Percentiles rank a stretch among this genome's conserved stretches.
These are phyloP conservation scores for Cantharis nigra DNA, from an alignment of 2,888 invertebrate species.

Conservation along the genomic window DNA sequence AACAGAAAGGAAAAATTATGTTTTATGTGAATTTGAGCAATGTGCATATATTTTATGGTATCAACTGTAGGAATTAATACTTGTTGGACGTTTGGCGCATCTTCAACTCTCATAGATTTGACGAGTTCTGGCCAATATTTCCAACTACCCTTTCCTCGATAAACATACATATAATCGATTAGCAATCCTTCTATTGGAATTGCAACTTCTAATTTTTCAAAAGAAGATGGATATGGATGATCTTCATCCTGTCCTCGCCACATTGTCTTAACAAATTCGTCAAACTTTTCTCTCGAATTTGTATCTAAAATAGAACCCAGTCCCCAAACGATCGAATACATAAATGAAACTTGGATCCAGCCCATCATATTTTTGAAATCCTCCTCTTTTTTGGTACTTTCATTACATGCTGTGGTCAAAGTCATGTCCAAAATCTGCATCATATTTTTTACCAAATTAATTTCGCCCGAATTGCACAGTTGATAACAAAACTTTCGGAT, in stretches of 20 bases:
- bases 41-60: slow-evolving; percentile 76
- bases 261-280: slow-evolving; percentile 65
- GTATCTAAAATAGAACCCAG: slow-evolving; percentile 79
- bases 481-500: slow-evolving; percentile 71
- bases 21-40: slow-evolving; percentile 75
- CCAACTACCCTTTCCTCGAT: slow-evolving; percentile 84
- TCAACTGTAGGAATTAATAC: slow-evolving; percentile 85
- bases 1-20: slow-evolving; percentile 70
- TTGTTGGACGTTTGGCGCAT: slow-evolving; percentile 68
- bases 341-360: slow-evolving; percentile 78
- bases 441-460: slow-evolving; percentile 72
- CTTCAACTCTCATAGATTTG: slow-evolving; percentile 65
- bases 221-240: slow-evolving; percentile 60
- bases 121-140: slow-evolving; percentile 82
- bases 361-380: slow-evolving; percentile 70
- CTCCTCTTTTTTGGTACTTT: slow-evolving; percentile 59
- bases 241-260: slow-evolving; percentile 57
- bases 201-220: slow-evolving; percentile 74
- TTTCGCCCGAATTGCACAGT: slow-evolving; percentile 70
- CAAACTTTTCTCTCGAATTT: slow-evolving; percentile 71
- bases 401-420: slow-evolving; percentile 71
- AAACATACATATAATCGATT: slow-evolving; percentile 79
- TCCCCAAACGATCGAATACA: slow-evolving; percentile 82
- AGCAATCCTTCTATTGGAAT: slow-evolving; percentile 78
- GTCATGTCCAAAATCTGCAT: slow-evolving; percentile 78